These are phyloP conservation scores for Acronicta leporina DNA, from an alignment of 2,888 invertebrate genomes.

Conservation along the genomic window DNA sequence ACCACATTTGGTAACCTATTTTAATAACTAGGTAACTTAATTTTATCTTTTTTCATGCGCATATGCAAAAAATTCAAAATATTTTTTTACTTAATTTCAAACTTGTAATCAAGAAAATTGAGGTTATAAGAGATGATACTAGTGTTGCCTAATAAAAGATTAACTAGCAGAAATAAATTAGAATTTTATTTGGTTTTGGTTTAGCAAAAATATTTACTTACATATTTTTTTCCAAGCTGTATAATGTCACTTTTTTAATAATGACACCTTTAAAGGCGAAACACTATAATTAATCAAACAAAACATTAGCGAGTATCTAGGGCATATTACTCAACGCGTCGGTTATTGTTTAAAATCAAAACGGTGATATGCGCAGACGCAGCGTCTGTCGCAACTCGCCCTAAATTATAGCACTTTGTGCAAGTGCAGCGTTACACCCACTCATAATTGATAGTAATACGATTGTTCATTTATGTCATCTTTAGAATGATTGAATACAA, in stretches of 20 bases:
- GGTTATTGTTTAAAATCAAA: slow-evolving; percentile 60
- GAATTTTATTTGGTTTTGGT: too few species aligned
- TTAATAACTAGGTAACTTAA: too few species aligned
- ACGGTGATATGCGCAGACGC: slow-evolving; percentile 55
- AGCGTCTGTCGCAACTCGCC: slow-evolving; percentile 58
- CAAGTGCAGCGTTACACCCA: slow-evolving; percentile 36
- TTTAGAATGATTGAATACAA: background rate
- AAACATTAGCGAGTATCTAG: slow-evolving; percentile 54
- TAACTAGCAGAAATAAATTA: too few species aligned
- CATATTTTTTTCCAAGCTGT: too few species aligned
- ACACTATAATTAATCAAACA: slow-evolving; percentile 33
- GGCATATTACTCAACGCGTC: slow-evolving; percentile 58
- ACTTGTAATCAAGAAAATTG: too few species aligned
- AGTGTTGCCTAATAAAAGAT: too few species aligned
- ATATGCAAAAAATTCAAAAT: too few species aligned
- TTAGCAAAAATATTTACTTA: too few species aligned
- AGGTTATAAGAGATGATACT: too few species aligned
- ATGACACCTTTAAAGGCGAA: background rate
- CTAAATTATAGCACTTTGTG: slow-evolving; percentile 50
- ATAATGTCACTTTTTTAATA: background rate
- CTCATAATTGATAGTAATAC: slow-evolving; percentile 23
- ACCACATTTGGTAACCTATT: too few species aligned
- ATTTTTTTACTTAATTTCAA: too few species aligned
- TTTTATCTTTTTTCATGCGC: too few species aligned
- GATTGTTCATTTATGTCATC: slow-evolving; percentile 37